Base-by-base conservation (phyloP, 1,140 invertebrate genomes). In the Drosophila navojoa region DNA sequence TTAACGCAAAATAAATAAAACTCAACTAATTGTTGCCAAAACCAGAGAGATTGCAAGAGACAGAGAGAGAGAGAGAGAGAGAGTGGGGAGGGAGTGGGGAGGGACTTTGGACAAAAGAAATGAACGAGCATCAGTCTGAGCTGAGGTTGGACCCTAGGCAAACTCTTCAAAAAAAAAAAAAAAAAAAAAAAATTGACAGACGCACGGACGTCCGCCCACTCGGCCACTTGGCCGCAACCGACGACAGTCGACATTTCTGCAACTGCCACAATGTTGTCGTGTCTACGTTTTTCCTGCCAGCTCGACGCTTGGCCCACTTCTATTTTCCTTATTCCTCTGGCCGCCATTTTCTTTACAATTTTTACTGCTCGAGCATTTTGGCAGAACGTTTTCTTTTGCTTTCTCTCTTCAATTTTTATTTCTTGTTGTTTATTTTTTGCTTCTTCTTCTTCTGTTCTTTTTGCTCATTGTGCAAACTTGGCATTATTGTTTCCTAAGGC, bases 1-100 rank as follows among this genome's bases (percentile, higher is more conserved):
- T 90, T 90, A 90, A 90, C 89, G 89, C 82, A 90, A 90, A 90
- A 90, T 90, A 90, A 90, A 90, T 90, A 90, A 90, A 90, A 90
- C 89, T 85, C 82, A 81, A 90, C 89, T 90, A 90, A 90, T 90
- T 90, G 89, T 91, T 90, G 82, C 63, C 81, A 81, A 80, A 86
- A 80, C 54, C 53, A 44, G 13, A 57, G 10, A 50, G 3, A 54
- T 10, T 45, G 11, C 42, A 13, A 47, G 0, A 13, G 9, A 49
- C 2, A 25, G 19, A 45, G 5, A 13, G 11, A 47, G 27, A 32
- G 15, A 50, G 10, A 38, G 32, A n/a, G 6, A 16, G 13, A 35
- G 42, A 45, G 29, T 35, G 29, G 11, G 7, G 50, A 29, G 53
- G 4, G 42, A 45, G 29, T 35, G 29, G 11, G 7, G 50, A 29